A percentile compares a stretch with the other conserved stretches of the same genome.
These are phyloP conservation scores for Papilio polytes DNA, from an alignment of 1,140 invertebrate genomes.

Conservation along the genomic window DNA sequence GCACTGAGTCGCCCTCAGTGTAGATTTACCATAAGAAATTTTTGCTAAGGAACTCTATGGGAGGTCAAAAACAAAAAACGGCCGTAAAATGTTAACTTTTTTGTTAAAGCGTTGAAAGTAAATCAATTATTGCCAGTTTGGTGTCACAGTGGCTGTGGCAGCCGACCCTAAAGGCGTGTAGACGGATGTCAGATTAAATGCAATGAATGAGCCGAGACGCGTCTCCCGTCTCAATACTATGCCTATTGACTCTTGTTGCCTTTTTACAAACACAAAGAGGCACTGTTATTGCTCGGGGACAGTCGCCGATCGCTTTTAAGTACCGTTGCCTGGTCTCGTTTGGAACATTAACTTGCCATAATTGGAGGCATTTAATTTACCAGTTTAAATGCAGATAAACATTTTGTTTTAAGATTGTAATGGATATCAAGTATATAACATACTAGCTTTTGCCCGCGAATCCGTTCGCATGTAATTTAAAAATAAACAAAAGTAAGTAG, in stretches of 20 bases:
- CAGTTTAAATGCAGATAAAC: slow-evolving; percentile 16
- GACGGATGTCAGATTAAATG: slow-evolving; percentile 58
- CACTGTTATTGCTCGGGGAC: slow-evolving; percentile 51
- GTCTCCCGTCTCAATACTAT: slow-evolving; percentile 55
- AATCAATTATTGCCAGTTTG: background rate
- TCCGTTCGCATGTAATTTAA: too few relatives aligned
- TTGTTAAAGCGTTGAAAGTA: background rate
- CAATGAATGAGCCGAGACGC: slow-evolving; percentile 55
- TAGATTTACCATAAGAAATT: too few relatives aligned
- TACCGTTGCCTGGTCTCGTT: slow-evolving; percentile 35
- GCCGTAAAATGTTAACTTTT: background rate
- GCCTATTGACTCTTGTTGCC: slow-evolving; percentile 56
- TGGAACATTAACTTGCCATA: slow-evolving; percentile 4
- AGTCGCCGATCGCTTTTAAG: slow-evolving; percentile 50
- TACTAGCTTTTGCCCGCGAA: background rate
- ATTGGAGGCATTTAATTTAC: slow-evolving; percentile 10
- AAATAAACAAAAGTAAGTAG: too few relatives aligned
- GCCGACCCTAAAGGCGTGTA: slow-evolving; percentile 34
- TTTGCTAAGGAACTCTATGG: too few relatives aligned
- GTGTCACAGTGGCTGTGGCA: slow-evolving; percentile 11
- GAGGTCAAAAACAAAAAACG: too few relatives aligned
- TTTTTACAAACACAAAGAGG: slow-evolving; percentile 49
- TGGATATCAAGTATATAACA: background rate
- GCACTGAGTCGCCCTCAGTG: too few relatives aligned
- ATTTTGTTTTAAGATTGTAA: background rate